Conservation (phyloP, 2,888 invertebrate genomes). For the Siphlonurus alternatus region DNA sequence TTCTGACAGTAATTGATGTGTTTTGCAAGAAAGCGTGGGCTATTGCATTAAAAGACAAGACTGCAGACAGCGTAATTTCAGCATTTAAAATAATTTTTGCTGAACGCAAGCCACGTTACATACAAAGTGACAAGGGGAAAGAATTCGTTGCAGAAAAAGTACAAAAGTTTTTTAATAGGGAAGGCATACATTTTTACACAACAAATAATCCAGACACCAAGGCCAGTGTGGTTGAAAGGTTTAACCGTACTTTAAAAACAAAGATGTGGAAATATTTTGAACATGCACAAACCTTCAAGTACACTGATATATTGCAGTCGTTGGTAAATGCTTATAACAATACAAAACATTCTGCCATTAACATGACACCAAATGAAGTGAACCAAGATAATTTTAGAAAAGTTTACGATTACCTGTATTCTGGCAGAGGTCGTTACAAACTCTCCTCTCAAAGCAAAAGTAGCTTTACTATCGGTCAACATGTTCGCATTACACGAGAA, state of each 20-base stretch:
- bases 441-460: background rate
- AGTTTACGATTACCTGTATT: background rate
- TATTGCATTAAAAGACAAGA: background rate
- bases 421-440: background rate
- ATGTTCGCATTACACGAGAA: slow-evolving; percentile 11
- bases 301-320: slow-evolving; percentile 17
- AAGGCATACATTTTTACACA: slow-evolving; percentile 15
- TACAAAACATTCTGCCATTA: slow-evolving; percentile 11
- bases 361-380: background rate
- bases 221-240: slow-evolving; percentile 20
- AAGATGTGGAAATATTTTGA: slow-evolving; percentile 19
- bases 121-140: background rate
- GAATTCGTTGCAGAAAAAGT: slow-evolving; percentile 11
- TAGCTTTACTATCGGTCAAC: slow-evolving; percentile 9
- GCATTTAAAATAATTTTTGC: background rate
- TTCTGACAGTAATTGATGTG: background rate
- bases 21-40: slow-evolving; percentile 3
- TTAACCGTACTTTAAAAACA: slow-evolving; percentile 19
- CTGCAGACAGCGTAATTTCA: background rate
- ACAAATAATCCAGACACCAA: slow-evolving; percentile 19
- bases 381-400: background rate
- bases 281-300: slow-evolving; percentile 15
- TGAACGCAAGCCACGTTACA: background rate
- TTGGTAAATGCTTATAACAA: slow-evolving; percentile 18
- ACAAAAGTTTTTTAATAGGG: background rate